Conservation (phyloP, 2,888 invertebrate genomes). For the Diarsia dahlii region DNA sequence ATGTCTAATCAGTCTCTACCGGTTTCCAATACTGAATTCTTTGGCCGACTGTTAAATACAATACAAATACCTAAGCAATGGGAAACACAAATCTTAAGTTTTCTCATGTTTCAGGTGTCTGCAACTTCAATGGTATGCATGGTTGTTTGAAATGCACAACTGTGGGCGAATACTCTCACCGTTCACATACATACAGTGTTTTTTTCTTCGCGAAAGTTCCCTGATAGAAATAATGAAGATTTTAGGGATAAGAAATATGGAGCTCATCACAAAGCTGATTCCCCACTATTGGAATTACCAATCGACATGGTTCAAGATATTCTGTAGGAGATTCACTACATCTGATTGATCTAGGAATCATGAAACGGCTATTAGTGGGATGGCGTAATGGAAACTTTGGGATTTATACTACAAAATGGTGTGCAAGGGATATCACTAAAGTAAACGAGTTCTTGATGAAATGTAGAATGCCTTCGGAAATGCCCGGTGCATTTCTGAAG, state of each 20-base stretch:
- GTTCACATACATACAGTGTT: neutral
- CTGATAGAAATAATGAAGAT: neutral
- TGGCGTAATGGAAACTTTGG: constrained; percentile 1
- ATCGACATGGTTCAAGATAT: neutral
- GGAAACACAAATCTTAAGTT: no score
- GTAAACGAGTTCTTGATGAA: neutral
- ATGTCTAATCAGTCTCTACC: no score
- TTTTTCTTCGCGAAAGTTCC: neutral
- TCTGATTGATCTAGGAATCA: no score
- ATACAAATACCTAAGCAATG: no score
- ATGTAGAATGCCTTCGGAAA: neutral
- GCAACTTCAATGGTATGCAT: neutral
- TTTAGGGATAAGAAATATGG: neutral
- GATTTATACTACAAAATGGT: neutral
- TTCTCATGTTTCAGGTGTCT: neutral
- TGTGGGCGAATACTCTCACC: neutral
- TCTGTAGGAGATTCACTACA: no score
- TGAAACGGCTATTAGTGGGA: neutral
- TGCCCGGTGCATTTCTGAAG: no score
- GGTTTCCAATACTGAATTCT: no score
- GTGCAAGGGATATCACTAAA: neutral
- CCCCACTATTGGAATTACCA: neutral
- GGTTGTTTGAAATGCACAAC: neutral
- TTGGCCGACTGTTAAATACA: no score
- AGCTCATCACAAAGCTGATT: neutral